These are phyloP conservation scores for Pogonocichla stellata DNA, from an alignment of 2,113 vertebrate species.

Conservation along the genomic window DNA sequence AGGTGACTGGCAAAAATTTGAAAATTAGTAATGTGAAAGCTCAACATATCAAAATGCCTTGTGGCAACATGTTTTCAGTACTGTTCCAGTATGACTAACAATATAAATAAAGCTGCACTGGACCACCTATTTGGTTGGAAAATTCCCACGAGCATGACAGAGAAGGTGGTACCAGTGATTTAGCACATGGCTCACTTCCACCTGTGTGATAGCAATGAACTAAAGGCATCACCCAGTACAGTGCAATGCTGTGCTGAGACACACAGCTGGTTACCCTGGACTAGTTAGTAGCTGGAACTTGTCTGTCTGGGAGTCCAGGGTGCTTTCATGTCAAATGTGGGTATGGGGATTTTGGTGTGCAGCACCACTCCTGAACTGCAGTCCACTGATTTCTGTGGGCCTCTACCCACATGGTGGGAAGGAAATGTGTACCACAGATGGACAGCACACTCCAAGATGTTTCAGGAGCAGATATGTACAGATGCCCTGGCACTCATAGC, in stretches of 20 bases:
- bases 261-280: not conserved
- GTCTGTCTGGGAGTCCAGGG: not conserved
- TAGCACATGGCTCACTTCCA: not conserved
- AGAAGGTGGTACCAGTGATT: not conserved
- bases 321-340: not conserved
- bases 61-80: not conserved
- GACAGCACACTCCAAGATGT: accelerated
- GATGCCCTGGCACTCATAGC: not conserved
- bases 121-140: not conserved
- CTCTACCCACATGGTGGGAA: not conserved
- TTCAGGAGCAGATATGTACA: not conserved
- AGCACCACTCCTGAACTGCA: not conserved
- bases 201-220: not conserved
- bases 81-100: not conserved
- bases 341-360: too few species aligned
- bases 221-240: not conserved
- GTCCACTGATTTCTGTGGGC: not conserved
- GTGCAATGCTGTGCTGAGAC: not conserved
- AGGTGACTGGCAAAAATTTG: not conserved
- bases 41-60: not conserved
- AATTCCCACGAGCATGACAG: not conserved
- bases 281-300: not conserved
- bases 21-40: not conserved
- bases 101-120: not conserved
- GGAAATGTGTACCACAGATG: not conserved